phyloP scores from a whole-genome alignment of 2,888 invertebrate species.

The Sinopyrophorus schimmeli region DNA sequence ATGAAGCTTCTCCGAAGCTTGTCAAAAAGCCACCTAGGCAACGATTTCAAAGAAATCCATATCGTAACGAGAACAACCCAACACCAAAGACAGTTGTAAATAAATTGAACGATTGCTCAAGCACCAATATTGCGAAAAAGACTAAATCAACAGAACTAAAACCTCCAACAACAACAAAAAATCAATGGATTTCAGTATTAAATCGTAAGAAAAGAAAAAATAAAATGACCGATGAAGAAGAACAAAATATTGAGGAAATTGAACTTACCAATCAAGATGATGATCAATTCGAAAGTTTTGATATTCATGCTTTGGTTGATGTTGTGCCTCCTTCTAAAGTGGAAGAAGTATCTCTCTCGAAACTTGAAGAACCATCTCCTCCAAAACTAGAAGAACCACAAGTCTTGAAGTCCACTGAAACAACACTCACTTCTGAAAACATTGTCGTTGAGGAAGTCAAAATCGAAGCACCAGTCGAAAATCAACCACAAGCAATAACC shows the following conservation, averaged over 20 bases:
- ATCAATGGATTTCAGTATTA: conserved; percentile 54
- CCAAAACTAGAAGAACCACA: neutral
- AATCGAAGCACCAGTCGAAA: neutral
- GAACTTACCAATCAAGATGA: conserved; percentile 17
- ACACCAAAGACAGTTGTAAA: too few relatives aligned
- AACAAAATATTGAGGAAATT: conserved; percentile 22
- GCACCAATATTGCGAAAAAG: conserved; percentile 3
- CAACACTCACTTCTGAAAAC: conserved; percentile 34
- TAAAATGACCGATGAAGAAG: conserved; percentile 41
- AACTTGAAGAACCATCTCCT: neutral
- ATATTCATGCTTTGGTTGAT: conserved; percentile 44
- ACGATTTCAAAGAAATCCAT: too few relatives aligned
- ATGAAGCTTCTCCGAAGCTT: too few relatives aligned
- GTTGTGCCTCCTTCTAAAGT: conserved; percentile 37
- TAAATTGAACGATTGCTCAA: conserved; percentile 3
- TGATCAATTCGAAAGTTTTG: conserved; percentile 45
- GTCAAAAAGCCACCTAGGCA: too few relatives aligned
- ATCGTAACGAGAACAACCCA: too few relatives aligned
- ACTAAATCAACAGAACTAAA: conserved; percentile 21
- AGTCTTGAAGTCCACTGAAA: conserved; percentile 4
- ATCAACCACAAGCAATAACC: too few relatives aligned
- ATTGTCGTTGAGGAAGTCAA: conserved; percentile 22
- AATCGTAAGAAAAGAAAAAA: conserved; percentile 52
- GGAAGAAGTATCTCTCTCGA: conserved; percentile 25
- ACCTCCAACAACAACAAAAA: conserved; percentile 31